A percentile compares a stretch with the other conserved stretches of the same genome.
phyloP scores from a whole-genome alignment of 1,140 invertebrate genomes.

The Rhysida immarginata region DNA sequence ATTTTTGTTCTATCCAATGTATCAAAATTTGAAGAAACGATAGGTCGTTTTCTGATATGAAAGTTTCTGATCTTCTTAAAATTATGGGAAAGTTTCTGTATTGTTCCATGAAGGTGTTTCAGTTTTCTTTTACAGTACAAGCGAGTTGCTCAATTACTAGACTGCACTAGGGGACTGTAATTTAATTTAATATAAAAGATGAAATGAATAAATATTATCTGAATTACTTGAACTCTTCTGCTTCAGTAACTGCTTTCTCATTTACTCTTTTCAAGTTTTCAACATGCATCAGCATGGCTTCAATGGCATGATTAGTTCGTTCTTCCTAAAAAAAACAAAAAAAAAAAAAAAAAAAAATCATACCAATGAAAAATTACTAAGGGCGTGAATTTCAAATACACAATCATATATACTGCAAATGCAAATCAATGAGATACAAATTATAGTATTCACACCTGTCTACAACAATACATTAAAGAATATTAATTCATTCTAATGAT shows the following conservation, averaged over 20 bases:
- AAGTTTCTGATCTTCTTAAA: not conserved
- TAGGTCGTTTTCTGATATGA: not conserved
- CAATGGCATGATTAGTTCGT: constrained; percentile 34
- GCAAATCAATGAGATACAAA: no score
- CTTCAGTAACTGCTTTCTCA: constrained; percentile 30
- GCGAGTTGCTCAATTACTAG: not conserved
- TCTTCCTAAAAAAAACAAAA: constrained; percentile 28
- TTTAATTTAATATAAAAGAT: not conserved
- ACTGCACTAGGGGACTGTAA: no score
- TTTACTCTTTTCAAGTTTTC: constrained; percentile 33
- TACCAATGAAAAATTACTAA: not conserved
- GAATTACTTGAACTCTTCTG: constrained; percentile 28
- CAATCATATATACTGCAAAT: not conserved
- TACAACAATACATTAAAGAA: no score
- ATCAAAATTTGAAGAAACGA: no score
- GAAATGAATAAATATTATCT: constrained; percentile 12
- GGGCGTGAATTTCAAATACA: not conserved
- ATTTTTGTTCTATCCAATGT: no score
- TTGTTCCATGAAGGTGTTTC: not conserved
- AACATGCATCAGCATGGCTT: constrained; percentile 37
- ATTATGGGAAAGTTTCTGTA: not conserved
- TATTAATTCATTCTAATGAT: no score
- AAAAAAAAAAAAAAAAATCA: not conserved
- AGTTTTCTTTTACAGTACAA: not conserved
- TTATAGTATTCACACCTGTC: no score